phyloP scores from a whole-genome alignment of 2,888 invertebrate genomes.

The Nematopogon swammerdamellus region DNA sequence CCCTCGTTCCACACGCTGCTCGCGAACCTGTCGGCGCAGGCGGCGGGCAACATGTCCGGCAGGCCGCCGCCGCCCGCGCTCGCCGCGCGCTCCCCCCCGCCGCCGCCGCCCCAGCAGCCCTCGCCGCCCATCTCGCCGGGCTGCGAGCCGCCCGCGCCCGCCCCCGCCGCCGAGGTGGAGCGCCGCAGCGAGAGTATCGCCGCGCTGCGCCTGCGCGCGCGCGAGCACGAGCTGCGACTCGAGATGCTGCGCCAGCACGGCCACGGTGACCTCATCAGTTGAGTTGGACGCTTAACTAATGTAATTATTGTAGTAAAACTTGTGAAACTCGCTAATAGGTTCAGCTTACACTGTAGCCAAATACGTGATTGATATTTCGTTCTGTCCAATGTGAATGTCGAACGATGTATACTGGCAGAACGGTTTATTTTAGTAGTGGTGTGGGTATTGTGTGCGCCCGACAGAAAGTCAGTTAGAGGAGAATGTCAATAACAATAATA shows the following conservation, averaged over 20 bases:
- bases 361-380: background rate
- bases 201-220: slow-evolving; percentile 79
- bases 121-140: slow-evolving; percentile 54
- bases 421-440: no score
- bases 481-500: no score
- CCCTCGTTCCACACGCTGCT: slow-evolving; percentile 72
- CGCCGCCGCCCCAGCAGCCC: slow-evolving; percentile 43
- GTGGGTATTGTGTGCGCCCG: no score
- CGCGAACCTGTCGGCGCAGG: slow-evolving; percentile 60
- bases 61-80: slow-evolving; percentile 17
- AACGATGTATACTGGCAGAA: no score
- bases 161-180: slow-evolving; percentile 71
- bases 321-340: no score
- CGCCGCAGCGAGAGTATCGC: slow-evolving; percentile 85
- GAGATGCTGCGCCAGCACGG: slow-evolving; percentile 79
- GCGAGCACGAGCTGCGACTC: slow-evolving; percentile 83
- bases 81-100: slow-evolving; percentile 32
- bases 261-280: slow-evolving; percentile 75
- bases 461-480: no score
- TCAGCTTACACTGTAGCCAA: no score
- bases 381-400: background rate
- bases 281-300: slow-evolving; percentile 27
- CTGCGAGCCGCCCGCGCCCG: slow-evolving; percentile 48
- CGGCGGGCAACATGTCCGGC: slow-evolving; percentile 10
- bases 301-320: no score